Evolutionary conservation across 92 coral and sea anemone genomes (phyloP).

Genomic region (Pocillopora grandis): DNA sequence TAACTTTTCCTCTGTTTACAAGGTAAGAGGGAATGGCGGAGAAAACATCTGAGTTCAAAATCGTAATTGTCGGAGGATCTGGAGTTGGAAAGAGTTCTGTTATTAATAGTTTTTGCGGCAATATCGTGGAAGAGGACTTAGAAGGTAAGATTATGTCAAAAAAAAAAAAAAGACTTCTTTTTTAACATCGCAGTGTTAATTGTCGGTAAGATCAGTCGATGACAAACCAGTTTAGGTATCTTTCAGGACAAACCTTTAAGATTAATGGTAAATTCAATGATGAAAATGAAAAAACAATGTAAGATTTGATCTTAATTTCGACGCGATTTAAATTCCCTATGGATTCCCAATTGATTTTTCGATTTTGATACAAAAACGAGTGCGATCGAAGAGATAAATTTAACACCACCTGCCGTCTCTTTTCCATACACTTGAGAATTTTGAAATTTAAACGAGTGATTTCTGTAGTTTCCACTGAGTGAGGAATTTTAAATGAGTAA

Average conservation of each 20-base stretch:
- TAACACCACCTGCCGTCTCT: not conserved
- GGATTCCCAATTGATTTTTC: not conserved
- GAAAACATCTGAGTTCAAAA: not conserved
- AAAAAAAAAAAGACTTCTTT: too few relatives aligned
- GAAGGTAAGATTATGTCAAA: not conserved
- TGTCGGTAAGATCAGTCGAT: too few relatives aligned
- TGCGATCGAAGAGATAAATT: not conserved
- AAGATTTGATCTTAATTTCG: not conserved
- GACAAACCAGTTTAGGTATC: too few relatives aligned
- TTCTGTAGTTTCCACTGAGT: too few relatives aligned
- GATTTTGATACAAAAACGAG: not conserved
- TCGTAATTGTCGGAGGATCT: slow-evolving; percentile 12
- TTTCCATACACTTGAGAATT: not conserved
- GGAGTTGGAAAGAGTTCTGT: slow-evolving; percentile 23
- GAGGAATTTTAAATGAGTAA: too few relatives aligned
- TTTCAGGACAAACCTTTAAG: too few relatives aligned
- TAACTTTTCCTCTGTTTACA: not conserved
- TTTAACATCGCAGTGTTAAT: too few relatives aligned
- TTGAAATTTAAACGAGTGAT: too few relatives aligned
- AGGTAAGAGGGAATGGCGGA: not conserved
- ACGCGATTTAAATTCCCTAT: not conserved
- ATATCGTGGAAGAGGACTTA: not conserved
- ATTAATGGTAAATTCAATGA: too few relatives aligned
- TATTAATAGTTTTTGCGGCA: not conserved
- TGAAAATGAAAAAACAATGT: too few relatives aligned